Base-by-base conservation (phyloP, 2,888 invertebrate species). In the Acanthopleura granulata region DNA sequence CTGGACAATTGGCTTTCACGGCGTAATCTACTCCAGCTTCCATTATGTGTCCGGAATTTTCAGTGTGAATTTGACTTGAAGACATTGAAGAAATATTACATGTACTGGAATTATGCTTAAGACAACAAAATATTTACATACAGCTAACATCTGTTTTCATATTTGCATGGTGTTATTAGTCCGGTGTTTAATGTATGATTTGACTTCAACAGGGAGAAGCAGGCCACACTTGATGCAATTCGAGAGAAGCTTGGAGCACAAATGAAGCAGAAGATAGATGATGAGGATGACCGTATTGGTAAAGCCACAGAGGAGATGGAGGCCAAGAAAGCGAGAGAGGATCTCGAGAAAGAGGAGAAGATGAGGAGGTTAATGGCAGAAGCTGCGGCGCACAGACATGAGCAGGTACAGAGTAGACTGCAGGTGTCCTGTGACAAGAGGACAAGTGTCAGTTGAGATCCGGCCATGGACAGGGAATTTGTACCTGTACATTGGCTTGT, bases 241-340 rank as follows among this genome's bases (percentile, higher is more conserved):
- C 79, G 87, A 25, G 86, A 87, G 75, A 89, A 88, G 78, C 82
- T 90, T 18, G 79, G 82, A 0, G 86, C 87, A 27, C 88, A 89
- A 80, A 83, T 89, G 84, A 86, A 88, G 79, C 85, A 88, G 81
- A 84, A 84, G 66, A 80, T 86, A 18, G 86, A 87, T 73, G 89
- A 90, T 77, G 90, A 91, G 75, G 89, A 90, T 74, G 88, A 85
- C 40, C 79, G 89, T 61, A 87, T 89, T 72, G 76, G 78, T 40
- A 78, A 78, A 72, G 90, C 89, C 6, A 84, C 84, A 22, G 83
- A 82, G 75, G 90, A 90, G 77, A 83, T 78, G 0, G 90, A 91
- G 78, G 86, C 82, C 73, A 89, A 87, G 77, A 74, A 80, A 25
- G 80, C 77, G 0, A 80, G 76, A 74, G 88, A 88, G 74, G 89